A percentile compares a stretch with the other conserved stretches of the same genome.
phyloP scores from a whole-genome alignment of 2,888 invertebrate species.

The Leucophenga montana region DNA sequence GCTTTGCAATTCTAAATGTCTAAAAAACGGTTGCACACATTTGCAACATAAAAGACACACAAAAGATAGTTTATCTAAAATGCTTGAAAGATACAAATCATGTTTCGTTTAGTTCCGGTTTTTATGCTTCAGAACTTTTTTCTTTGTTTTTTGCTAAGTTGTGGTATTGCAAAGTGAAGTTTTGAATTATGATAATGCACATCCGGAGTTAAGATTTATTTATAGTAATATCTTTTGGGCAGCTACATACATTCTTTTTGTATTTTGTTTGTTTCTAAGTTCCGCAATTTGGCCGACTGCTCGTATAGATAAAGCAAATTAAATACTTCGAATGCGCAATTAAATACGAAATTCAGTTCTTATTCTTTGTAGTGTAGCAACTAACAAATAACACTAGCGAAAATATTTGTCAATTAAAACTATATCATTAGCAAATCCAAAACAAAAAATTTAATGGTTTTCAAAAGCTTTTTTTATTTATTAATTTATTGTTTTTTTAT shows the following conservation, averaged over 20 bases:
- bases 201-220: no score
- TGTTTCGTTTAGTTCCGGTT: slow-evolving; percentile 15
- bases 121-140: slow-evolving; percentile 3
- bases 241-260: no score
- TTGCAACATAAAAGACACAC: slow-evolving; percentile 2
- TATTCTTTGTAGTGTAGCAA: no score
- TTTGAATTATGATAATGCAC: no score
- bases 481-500: no score
- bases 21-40: neutral
- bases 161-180: no score
- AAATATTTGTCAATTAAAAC: neutral
- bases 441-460: no score
- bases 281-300: slow-evolving; percentile 16
- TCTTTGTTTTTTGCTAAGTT: neutral
- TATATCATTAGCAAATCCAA: no score
- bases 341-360: neutral
- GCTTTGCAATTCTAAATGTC: no score
- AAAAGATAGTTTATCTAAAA: no score
- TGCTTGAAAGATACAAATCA: slow-evolving; percentile 24
- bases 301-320: neutral
- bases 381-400: neutral
- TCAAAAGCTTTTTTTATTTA: no score
- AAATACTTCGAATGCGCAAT: neutral
- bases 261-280: neutral
- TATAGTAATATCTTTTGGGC: no score